phyloP scores from a whole-genome alignment of 2,797 vertebrate species.

The Propithecus deckenii region DNA sequence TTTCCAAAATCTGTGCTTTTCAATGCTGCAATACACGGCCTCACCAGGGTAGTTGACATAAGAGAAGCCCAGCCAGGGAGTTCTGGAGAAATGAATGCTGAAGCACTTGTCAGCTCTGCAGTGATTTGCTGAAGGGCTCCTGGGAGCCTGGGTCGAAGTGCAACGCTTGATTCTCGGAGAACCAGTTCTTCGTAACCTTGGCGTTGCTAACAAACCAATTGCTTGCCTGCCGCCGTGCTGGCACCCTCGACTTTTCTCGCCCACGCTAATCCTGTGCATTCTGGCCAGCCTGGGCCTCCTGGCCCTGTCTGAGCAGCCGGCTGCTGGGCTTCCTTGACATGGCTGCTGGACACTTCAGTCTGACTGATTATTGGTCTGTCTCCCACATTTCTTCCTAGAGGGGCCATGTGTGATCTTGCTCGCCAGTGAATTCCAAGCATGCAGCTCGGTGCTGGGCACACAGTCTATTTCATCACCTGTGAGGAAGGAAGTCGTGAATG shows the following conservation, averaged over 20 bases:
- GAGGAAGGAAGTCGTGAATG: not conserved
- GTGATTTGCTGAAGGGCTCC: not conserved
- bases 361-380: not conserved
- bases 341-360: not conserved
- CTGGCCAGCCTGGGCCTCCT: too few species aligned
- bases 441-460: not conserved
- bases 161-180: not conserved
- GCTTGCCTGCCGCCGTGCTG: rapidly evolving
- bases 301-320: not conserved
- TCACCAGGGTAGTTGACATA: not conserved
- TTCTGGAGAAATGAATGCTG: not conserved
- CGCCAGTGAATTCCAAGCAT: not conserved
- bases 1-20: not conserved
- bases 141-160: not conserved
- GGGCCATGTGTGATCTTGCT: not conserved
- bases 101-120: not conserved
- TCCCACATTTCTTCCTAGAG: not conserved
- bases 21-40: not conserved
- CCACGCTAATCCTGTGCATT: rapidly evolving
- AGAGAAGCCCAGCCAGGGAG: not conserved
- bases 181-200: not conserved
- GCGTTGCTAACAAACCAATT: not conserved
- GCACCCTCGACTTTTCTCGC: not conserved
- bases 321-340: rapidly evolving
- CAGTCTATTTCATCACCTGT: not conserved